Evolutionary conservation across 2,888 invertebrate species (phyloP).

Genomic region (Rambutsinella grinnellia): DNA sequence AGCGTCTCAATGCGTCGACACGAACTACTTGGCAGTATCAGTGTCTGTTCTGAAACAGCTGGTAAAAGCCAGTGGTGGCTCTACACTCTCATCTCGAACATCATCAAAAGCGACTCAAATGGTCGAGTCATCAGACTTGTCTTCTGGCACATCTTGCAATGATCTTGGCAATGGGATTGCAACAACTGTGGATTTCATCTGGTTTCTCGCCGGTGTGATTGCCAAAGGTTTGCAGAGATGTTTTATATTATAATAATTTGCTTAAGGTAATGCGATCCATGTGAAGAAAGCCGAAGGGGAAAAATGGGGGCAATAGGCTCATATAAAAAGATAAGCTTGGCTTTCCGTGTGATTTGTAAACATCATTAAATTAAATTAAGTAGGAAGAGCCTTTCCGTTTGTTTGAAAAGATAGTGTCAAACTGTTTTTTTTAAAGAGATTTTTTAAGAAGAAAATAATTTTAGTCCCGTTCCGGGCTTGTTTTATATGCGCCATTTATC

Average conservation of each 20-base stretch:
- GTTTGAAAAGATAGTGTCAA: conserved; percentile 18
- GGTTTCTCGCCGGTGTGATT: conserved; percentile 59
- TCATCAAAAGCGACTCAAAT: background rate
- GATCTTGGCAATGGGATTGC: conserved; percentile 40
- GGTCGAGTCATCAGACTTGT: background rate
- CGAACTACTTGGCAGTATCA: conserved; percentile 32
- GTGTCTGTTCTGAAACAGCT: conserved; percentile 37
- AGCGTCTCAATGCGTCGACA: conserved; percentile 40
- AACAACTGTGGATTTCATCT: conserved; percentile 48
- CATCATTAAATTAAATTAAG: background rate
- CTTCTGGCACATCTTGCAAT: conserved; percentile 14
- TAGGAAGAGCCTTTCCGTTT: background rate
- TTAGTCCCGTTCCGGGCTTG: no score
- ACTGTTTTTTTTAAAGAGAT: no score
- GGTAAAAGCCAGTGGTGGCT: conserved; percentile 22
- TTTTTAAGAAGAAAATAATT: no score
- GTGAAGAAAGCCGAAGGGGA: conserved; percentile 2
- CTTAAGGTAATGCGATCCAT: background rate
- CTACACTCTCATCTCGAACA: background rate
- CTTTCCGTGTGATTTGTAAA: background rate
- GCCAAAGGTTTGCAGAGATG: conserved; percentile 57
- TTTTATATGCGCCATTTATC: no score
- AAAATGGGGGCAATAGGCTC: conserved; percentile 9
- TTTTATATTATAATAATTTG: background rate
- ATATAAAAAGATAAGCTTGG: background rate